A percentile compares a stretch with the other conserved stretches of the same genome.
Evolutionary conservation across 2,113 vertebrate species (phyloP).

Genomic region (Carassius carassius): DNA sequence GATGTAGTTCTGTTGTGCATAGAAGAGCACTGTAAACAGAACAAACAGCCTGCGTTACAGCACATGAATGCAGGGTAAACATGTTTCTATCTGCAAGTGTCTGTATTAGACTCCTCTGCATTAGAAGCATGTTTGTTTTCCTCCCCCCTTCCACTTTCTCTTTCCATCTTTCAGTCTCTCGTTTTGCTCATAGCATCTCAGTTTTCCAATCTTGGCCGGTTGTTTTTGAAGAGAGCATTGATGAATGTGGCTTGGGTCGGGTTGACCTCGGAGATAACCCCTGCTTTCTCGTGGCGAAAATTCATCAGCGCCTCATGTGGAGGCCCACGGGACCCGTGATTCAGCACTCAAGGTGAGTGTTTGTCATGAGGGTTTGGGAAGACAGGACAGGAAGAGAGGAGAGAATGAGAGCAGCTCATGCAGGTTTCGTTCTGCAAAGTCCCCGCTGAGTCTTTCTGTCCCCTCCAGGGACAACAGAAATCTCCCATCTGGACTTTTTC

Average conservation of each 20-base stretch:
- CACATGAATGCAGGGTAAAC: conserved; percentile 42
- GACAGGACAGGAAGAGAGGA: conserved; percentile 25
- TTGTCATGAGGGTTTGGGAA: conserved; percentile 44
- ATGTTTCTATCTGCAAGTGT: conserved; percentile 14
- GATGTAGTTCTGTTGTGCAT: neutral
- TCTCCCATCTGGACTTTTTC: conserved; percentile 37
- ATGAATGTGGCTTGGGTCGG: conserved; percentile 45
- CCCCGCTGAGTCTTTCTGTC: conserved; percentile 35
- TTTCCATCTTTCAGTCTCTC: neutral
- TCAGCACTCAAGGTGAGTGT: conserved; percentile 44
- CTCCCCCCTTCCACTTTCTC: neutral
- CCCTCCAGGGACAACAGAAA: conserved; percentile 28
- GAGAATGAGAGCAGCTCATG: conserved; percentile 31
- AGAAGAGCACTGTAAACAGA: neutral
- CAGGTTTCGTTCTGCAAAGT: conserved; percentile 17
- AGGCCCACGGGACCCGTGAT: conserved; percentile 43
- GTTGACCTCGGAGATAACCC: conserved; percentile 51
- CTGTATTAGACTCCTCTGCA: conserved; percentile 15
- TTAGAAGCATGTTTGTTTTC: conserved; percentile 25
- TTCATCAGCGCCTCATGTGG: conserved; percentile 44
- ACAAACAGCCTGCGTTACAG: neutral
- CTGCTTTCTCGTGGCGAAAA: conserved; percentile 44
- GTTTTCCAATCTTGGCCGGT: conserved; percentile 38
- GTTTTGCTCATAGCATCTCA: conserved; percentile 11
- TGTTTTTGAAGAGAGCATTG: conserved; percentile 30